Base-by-base conservation (phyloP, 2,113 vertebrate species). In the Myxocyprinus asiaticus region DNA sequence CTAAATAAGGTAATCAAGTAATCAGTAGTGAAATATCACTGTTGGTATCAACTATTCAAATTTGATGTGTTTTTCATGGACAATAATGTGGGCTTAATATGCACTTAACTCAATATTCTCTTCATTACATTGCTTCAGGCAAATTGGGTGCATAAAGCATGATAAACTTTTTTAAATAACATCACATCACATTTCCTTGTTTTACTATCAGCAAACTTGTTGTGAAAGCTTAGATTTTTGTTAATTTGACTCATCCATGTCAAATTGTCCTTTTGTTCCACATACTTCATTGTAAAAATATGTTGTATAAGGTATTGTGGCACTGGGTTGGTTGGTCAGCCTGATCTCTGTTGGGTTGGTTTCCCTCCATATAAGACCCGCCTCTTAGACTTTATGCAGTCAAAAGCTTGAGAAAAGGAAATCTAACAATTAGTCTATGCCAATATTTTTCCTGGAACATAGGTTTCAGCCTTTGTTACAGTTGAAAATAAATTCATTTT, bases 41-140 rank as follows among this genome's bases (percentile, higher is more conserved):
- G 22, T 1, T 33, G 22, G 22, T 33, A 33, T 33, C 22, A 33
- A 33, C 22, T 33, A 33, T 33, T 33, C 22, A 33, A 33, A 33
- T 33, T 33, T 33, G 22, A 33, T 33, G 14, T 44, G 14, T 44
- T 17, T 72, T 59, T 59, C 42, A 45, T 5, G n/a, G n/a, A 33
- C 9, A 61, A 12, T 55, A 58, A 6, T 62, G 44, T 74, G 7
- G 58, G n/a, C 44, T 74, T 51, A 50, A 33, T 74, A 63, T 63
- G 71, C 59, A 74, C 33, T 63, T 59, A 74, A 22, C 45, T 74
- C 71, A 74, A 48, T 61, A 47, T 33, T 50, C 33, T 50, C 17
- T 74, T 5, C 17, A 74, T 61, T 58, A 73, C 56, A 73, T 42
- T 51, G 72, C 58, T 74, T 14, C 10, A 33, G 58, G 72, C 72